These are phyloP conservation scores for Caenorhabditis latens DNA, from an alignment of 1,140 invertebrate species.

Conservation along the genomic window DNA sequence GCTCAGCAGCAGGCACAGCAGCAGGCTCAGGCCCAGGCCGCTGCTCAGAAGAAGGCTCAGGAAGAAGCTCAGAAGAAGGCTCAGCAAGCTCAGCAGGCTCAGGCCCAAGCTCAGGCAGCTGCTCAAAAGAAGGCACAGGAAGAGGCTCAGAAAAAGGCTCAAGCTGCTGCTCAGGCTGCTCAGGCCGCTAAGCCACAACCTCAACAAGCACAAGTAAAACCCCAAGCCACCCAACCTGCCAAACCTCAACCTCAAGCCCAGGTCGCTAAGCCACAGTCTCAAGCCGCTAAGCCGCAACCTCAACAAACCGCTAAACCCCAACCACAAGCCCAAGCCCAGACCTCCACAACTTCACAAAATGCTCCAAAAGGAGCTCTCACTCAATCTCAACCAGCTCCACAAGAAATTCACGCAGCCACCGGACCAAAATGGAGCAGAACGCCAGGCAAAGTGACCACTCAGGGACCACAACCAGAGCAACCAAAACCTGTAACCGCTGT, in stretches of 20 bases:
- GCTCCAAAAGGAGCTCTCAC: background rate
- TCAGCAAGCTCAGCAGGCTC: background rate
- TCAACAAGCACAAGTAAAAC: constrained; percentile 10
- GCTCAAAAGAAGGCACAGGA: background rate
- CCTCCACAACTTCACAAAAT: background rate
- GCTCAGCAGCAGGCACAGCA: background rate
- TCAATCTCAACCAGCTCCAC: background rate
- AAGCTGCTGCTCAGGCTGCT: background rate
- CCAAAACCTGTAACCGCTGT: background rate
- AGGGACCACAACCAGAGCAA: constrained; percentile 23
- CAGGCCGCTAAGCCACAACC: constrained; percentile 5
- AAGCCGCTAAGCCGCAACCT: constrained; percentile 19
- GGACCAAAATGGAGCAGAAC: constrained; percentile 41
- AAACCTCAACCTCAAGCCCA: too few species aligned
- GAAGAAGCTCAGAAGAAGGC: constrained; percentile 59
- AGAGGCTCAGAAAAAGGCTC: background rate
- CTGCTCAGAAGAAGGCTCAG: constrained; percentile 58
- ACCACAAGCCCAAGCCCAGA: background rate
- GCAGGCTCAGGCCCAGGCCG: constrained; percentile 5
- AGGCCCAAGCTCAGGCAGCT: constrained; percentile 56
- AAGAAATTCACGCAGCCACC: constrained; percentile 34
- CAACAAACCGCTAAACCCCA: background rate
- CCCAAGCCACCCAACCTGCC: too few species aligned
- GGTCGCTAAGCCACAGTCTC: background rate
- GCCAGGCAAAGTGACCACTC: background rate